A percentile compares a stretch with the other conserved stretches of the same genome.
Conservation (phyloP, 2,113 vertebrate genomes). For the Coptodon rendalli region DNA sequence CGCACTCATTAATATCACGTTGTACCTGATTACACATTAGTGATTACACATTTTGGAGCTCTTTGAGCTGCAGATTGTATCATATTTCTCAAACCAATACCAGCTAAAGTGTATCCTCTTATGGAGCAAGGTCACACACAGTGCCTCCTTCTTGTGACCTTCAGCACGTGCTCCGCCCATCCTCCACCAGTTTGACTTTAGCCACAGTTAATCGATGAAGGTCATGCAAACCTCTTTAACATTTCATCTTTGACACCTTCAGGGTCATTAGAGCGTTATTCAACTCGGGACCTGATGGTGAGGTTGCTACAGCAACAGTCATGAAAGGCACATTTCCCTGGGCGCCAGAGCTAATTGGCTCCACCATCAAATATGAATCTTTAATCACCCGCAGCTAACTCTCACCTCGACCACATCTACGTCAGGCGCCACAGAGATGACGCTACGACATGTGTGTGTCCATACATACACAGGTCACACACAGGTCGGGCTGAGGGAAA, state of each 20-base stretch:
- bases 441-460: background rate
- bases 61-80: background rate
- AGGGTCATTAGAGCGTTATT: background rate
- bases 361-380: conserved; percentile 3
- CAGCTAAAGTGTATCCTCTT: background rate
- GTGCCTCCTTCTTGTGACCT: background rate
- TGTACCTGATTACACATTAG: background rate
- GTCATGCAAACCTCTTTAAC: background rate
- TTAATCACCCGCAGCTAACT: conserved; percentile 3
- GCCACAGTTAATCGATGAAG: background rate
- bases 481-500: background rate
- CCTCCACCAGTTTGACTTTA: background rate
- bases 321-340: background rate
- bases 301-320: background rate
- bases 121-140: background rate
- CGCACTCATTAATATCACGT: background rate
- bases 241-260: background rate
- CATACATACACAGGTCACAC: background rate
- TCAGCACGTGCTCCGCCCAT: background rate
- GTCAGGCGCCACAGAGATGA: background rate
- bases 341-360: background rate
- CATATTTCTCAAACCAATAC: background rate
- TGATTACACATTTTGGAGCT: background rate
- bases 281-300: background rate
- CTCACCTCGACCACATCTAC: background rate